Evolutionary conservation across 1,140 invertebrate genomes (phyloP).

Genomic region (Eufriesea mexicana): DNA sequence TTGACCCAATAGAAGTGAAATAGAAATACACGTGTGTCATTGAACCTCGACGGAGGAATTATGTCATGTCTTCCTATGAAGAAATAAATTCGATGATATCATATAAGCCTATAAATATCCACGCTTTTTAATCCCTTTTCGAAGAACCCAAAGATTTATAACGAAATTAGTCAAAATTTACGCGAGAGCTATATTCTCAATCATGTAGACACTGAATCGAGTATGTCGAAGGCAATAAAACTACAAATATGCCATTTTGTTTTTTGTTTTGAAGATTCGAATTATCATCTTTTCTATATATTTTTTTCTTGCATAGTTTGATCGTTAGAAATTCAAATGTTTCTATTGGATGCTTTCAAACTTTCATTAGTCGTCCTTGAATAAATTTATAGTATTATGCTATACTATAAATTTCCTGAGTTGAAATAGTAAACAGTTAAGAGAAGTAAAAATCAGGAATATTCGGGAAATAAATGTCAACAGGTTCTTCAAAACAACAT

Average conservation of each 20-base stretch:
- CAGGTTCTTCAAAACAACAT: not conserved
- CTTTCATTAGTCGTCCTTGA: not conserved
- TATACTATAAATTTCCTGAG: too few species aligned
- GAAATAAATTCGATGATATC: not conserved
- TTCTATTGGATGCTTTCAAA: not conserved
- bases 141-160: not conserved
- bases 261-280: not conserved
- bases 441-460: not conserved
- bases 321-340: too few species aligned
- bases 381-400: too few species aligned
- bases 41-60: slow-evolving; percentile 32
- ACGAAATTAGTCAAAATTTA: not conserved
- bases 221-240: not conserved
- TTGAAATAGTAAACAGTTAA: not conserved
- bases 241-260: not conserved
- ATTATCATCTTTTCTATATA: not conserved
- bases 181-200: not conserved
- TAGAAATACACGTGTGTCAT: slow-evolving; percentile 33
- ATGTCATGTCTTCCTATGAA: slow-evolving; percentile 17
- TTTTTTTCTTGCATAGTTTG: too few species aligned
- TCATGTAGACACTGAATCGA: not conserved
- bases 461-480: not conserved
- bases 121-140: not conserved
- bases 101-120: not conserved
- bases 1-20: slow-evolving; percentile 33